A percentile compares a stretch with the other conserved stretches of the same genome.
Evolutionary conservation across 2,888 invertebrate genomes (phyloP).

Genomic region (Rotaria sp.): DNA sequence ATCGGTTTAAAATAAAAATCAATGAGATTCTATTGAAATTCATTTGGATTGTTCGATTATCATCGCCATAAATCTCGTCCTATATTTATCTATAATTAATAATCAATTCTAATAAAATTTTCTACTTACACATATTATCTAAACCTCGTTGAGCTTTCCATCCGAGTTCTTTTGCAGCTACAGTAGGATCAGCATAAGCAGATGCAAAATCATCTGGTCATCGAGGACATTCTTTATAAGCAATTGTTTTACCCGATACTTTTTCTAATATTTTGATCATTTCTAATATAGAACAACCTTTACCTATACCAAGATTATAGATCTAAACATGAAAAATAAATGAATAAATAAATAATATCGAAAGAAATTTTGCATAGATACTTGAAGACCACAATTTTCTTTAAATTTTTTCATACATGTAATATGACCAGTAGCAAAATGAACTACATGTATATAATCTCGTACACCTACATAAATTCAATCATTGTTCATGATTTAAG

Average conservation of each 20-base stretch:
- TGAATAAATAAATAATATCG: background rate
- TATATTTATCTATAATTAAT: slow-evolving; percentile 50
- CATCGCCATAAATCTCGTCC: slow-evolving; percentile 86
- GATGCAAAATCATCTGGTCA: slow-evolving; percentile 80
- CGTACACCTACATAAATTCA: slow-evolving; percentile 66
- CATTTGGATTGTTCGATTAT: slow-evolving; percentile 83
- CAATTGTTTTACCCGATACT: slow-evolving; percentile 65
- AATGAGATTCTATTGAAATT: slow-evolving; percentile 56
- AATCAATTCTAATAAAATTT: background rate
- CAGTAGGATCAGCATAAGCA: slow-evolving; percentile 77
- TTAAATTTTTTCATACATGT: slow-evolving; percentile 69
- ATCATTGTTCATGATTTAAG: background rate
- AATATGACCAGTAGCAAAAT: slow-evolving; percentile 76
- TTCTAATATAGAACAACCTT: slow-evolving; percentile 78
- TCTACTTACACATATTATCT: slow-evolving; percentile 77
- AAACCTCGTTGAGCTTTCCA: slow-evolving; percentile 74
- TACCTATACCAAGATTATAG: slow-evolving; percentile 87
- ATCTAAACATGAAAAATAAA: slow-evolving; percentile 63
- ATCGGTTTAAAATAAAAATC: background rate
- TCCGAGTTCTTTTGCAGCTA: slow-evolving; percentile 72
- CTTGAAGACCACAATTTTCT: slow-evolving; percentile 51
- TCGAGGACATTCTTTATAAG: slow-evolving; percentile 61
- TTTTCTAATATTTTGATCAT: slow-evolving; percentile 78
- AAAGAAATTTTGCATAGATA: slow-evolving; percentile 41
- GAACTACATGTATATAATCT: slow-evolving; percentile 82